Conservation (phyloP, 2,113 vertebrate genomes). For the Pelodiscus sinensis region DNA sequence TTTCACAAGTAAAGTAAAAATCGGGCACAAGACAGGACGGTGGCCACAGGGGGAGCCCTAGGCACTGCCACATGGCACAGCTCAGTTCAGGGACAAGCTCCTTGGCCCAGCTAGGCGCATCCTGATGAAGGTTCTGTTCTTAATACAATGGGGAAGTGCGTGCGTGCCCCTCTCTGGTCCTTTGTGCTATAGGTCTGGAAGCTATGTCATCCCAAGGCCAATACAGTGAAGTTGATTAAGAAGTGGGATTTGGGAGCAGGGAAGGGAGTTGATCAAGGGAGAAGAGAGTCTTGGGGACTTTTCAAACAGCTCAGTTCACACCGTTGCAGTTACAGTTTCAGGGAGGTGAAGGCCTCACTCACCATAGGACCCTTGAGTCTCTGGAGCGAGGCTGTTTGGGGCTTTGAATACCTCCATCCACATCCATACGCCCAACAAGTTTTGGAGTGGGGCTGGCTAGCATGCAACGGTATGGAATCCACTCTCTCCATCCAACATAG, state of each 20-base stretch:
- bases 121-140: rapidly evolving
- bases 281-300: rapidly evolving
- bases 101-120: background rate
- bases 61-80: background rate
- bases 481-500: background rate
- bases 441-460: background rate
- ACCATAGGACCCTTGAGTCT: background rate
- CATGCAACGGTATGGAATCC: rapidly evolving
- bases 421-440: rapidly evolving
- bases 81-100: background rate
- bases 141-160: rapidly evolving
- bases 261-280: rapidly evolving
- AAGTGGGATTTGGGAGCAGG: background rate
- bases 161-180: background rate
- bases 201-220: background rate
- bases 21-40: conserved; percentile 20
- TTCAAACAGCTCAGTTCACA: rapidly evolving
- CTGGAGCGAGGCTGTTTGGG: background rate
- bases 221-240: rapidly evolving
- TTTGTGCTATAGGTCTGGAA: background rate
- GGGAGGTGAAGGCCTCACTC: background rate
- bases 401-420: background rate
- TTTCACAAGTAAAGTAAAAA: conserved; percentile 12
- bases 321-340: rapidly evolving
- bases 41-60: rapidly evolving